Conservation (phyloP, 2,113 vertebrate genomes). For the cat (Felis catus) region F.catus_Fca126_mat1.0 CM031417.1:30959001-30959500, state of each 20-base stretch:
- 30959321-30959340: not conserved
- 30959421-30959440: not conserved
- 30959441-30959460: conserved; percentile 33
- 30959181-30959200: not conserved
- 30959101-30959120: not conserved
- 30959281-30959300: not conserved
- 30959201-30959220: not conserved
- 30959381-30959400: not conserved
- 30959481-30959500: not conserved
- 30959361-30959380: not conserved
- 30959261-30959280: not conserved
- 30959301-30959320: not conserved
- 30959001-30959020: no score
- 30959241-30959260: not conserved
- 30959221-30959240: not conserved
- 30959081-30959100: not conserved
- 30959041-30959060: no score
- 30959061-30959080: no score
- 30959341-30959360: not conserved
- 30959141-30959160: not conserved
- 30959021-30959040: no score
- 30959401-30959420: not conserved
- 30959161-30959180: not conserved
- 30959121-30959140: conserved; percentile 14
- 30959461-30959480: not conserved